Percentiles rank a stretch among this genome's conserved stretches.
Evolutionary conservation across 1,140 invertebrate genomes (phyloP).

Genomic region (Sycophila sp.): DNA sequence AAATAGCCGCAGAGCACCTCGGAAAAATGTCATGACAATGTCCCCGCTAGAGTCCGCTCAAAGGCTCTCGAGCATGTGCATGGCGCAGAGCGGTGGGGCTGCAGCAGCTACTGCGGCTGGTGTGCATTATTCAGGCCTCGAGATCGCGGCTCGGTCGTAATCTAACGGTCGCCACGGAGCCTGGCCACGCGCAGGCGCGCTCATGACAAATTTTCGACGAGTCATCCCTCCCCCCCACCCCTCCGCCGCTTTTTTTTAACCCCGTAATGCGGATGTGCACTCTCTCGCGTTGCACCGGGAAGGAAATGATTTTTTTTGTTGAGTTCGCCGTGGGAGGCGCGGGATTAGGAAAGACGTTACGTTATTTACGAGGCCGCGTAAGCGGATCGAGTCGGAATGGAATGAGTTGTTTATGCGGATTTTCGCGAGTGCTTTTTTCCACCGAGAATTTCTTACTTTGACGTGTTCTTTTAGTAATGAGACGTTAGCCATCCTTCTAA

Average conservation of each 20-base stretch:
- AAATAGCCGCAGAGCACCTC: no score
- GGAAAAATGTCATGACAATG: no score
- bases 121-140: slow-evolving; percentile 25
- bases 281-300: neutral
- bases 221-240: no score
- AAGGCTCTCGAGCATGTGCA: no score
- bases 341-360: neutral
- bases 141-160: slow-evolving; percentile 35
- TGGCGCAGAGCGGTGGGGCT: neutral
- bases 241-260: neutral
- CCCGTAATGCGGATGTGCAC: neutral
- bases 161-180: neutral
- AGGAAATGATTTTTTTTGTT: neutral
- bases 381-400: neutral
- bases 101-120: neutral
- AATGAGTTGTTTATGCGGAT: neutral
- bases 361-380: neutral
- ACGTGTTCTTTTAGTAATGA: no score
- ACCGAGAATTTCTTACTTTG: no score
- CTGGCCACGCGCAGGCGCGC: neutral
- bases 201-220: slow-evolving; percentile 13
- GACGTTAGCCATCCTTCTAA: no score
- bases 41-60: no score
- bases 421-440: no score
- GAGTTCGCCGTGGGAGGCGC: neutral